Percentiles rank a stretch among this genome's conserved stretches.
phyloP scores from a whole-genome alignment of 2,888 invertebrate species.

The Cryptocheilus praepositus region DNA sequence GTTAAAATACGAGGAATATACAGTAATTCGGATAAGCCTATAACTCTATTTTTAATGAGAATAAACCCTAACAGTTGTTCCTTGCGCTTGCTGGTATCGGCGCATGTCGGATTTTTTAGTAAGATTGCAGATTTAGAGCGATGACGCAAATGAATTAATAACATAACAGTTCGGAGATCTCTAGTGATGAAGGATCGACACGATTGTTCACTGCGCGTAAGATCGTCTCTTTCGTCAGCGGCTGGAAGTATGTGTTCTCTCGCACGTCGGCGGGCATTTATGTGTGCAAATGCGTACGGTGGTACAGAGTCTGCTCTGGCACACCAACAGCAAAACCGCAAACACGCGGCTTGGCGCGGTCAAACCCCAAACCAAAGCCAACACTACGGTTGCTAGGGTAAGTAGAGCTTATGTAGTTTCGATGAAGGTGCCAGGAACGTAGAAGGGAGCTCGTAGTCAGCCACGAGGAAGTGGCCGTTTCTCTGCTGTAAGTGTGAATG shows the following conservation, averaged over 20 bases:
- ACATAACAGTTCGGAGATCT: too few relatives aligned
- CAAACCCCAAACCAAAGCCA: constrained; percentile 73
- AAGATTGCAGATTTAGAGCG: too few relatives aligned
- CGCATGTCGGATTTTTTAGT: too few relatives aligned
- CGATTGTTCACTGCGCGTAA: too few relatives aligned
- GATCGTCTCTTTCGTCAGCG: not conserved
- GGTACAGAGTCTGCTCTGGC: constrained; percentile 56
- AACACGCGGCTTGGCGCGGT: constrained; percentile 72
- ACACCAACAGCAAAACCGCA: constrained; percentile 71
- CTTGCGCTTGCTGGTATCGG: too few relatives aligned
- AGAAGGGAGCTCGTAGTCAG: constrained; percentile 1
- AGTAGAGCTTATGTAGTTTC: constrained; percentile 68
- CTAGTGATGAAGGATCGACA: too few relatives aligned
- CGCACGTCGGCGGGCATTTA: not conserved
- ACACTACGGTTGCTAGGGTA: constrained; percentile 67
- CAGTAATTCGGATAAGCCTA: too few relatives aligned
- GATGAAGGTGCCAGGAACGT: constrained; percentile 19
- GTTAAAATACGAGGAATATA: too few relatives aligned
- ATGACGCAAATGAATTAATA: too few relatives aligned
- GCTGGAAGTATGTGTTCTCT: constrained; percentile 23
- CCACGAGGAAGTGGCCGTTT: not conserved
- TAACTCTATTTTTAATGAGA: too few relatives aligned
- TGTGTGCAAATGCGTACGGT: not conserved
- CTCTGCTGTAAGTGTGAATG: not conserved
- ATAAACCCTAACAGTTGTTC: too few relatives aligned